Evolutionary conservation across 2,888 invertebrate genomes (phyloP), one percentile per base, ranked within the genome.

Genomic region (Creontiades dilutus): DNA sequence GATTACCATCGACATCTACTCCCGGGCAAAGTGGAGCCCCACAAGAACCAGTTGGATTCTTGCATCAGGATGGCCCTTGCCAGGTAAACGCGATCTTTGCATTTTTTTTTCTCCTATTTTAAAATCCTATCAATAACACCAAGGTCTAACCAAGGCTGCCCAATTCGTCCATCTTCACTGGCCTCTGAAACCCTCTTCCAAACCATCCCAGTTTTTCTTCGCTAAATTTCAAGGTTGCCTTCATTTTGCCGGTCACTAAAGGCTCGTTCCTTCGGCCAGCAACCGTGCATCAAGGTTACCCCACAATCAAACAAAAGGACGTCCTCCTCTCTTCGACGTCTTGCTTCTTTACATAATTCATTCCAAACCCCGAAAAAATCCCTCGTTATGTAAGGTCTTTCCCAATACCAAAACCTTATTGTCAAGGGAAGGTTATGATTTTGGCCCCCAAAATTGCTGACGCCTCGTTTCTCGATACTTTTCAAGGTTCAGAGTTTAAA

Each of bases 61-160:
- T 93, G 95, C 95, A 95, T 95, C 93, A 95, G 95, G 94, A 95
- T 95, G 95, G 95, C 95, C 94, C 94, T 95, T 94, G 95, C 95
- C 93, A 95, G 95, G 95, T 95, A 94, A 94, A 80, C 46, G 68
- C 68, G 68, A 68, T 68, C 27, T 87, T n/a, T 37, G 27, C 28
- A 57, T 81, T 47, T 23, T 61, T n/a, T 80, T 81, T 88, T 23
- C 23, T 7, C 13, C 27, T 48, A 47, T 46, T 57, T 28, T 27
- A 61, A 61, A 57, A 61, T n/a, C 28, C 23, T 47, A 76, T 87
- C 61, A 85, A 85, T 85, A 61, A 11, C 19, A 55, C 27, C 84
- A 84, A 84, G 84, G 84, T 84, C 84, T 46, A 13, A 16, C 46
- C 47, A 46, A 47, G 76, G 76, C 76, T 76, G 57, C 16, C 57